Base-by-base conservation (phyloP, 2,888 invertebrate species). In the Poecilus cupreus region DNA sequence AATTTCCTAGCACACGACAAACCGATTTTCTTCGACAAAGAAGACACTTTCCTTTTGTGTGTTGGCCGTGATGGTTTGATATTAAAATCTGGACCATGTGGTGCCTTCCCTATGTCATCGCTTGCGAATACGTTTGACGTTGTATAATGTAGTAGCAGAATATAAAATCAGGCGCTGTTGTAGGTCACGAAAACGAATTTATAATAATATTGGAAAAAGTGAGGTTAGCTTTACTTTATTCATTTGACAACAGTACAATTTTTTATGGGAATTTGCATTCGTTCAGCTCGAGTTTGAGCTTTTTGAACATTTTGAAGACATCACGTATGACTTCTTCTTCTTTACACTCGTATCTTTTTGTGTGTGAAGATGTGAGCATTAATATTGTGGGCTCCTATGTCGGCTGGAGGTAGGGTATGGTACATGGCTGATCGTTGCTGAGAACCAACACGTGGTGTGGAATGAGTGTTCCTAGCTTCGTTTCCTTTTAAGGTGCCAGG, bases 141-240 rank as follows among this genome's bases (percentile, higher is more conserved):
- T 18, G 54, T 54, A 54, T 51, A 51, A 51, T 54, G 18, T 54
- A 54, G 54, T 54, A 20, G 20, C 20, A 32, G 54, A 54, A 54
- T 54, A 54, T 20, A 8, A 54, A 54, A 54, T 54, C 8, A 20
- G 10, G 11, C 22, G 20, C 3, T 20, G n/a, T 32, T 32, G 32
- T 32, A 32, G 32, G 8, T 32, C 32, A 32, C 32, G 4, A 5
- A 32, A 32, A 32, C 32, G 6, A 8, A 32, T 6, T 32, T 32
- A 6, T 2, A 32, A 32, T 32, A 32, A 1, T 32, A 6, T 8
- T 32, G 32, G 6, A 32, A 32, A 26, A 26, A 32, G n/a, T n/a
- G n/a, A n/a, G n/a, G n/a, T n/a, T n/a, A n/a, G n/a, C n/a, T n/a
- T n/a, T n/a, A n/a, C n/a, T n/a, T n/a, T n/a, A n/a, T n/a, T n/a